A percentile compares a stretch with the other conserved stretches of the same genome.
Conservation (phyloP, 2,113 vertebrate genomes). For the Tricholaema leucomelas region DNA sequence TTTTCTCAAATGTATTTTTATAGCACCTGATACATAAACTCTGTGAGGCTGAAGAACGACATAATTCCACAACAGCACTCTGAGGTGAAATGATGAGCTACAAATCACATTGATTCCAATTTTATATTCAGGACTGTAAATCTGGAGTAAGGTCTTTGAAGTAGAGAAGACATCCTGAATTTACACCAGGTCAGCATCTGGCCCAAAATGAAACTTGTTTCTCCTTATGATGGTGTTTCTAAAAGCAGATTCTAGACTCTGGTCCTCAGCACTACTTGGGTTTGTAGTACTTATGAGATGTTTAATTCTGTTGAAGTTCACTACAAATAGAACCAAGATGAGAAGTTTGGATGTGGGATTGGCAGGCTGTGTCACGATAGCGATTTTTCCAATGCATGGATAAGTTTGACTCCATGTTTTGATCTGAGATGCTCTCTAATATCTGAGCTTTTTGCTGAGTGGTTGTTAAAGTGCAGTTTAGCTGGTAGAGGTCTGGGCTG, state of each 20-base stretch:
- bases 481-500: background rate
- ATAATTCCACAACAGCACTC: background rate
- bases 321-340: background rate
- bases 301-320: background rate
- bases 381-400: background rate
- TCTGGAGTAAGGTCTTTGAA: background rate
- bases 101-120: background rate
- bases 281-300: background rate
- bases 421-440: background rate
- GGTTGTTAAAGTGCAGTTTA: background rate
- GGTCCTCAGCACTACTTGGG: background rate
- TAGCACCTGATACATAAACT: constrained; percentile 12
- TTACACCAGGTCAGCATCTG: constrained; percentile 1
- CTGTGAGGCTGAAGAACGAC: background rate
- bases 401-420: background rate
- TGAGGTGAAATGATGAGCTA: constrained; percentile 4
- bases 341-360: background rate
- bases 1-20: constrained; percentile 32
- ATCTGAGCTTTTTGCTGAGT: fast-evolving
- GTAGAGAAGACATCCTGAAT: background rate
- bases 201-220: background rate
- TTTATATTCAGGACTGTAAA: background rate
- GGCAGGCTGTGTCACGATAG: fast-evolving
- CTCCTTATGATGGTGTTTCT: background rate
- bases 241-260: background rate